These are phyloP conservation scores for Dipodomys stephensi DNA, from an alignment of 2,113 vertebrate species.

Conservation along the genomic window DNA sequence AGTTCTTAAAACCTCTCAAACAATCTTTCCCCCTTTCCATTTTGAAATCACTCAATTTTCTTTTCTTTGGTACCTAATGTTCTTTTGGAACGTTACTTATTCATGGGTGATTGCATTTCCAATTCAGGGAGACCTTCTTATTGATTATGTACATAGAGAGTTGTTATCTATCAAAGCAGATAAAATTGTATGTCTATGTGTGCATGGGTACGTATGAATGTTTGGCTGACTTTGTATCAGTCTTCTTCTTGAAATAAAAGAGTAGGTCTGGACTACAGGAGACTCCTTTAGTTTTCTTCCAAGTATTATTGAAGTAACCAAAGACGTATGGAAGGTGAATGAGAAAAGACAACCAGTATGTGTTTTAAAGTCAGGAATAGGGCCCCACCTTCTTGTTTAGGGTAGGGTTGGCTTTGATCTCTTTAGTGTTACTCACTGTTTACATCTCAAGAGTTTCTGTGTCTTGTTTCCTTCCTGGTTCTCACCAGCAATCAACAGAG, in stretches of 20 bases:
- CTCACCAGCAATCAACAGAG: background rate
- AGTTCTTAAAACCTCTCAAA: background rate
- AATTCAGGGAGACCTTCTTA: slow-evolving; percentile 36
- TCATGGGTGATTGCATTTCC: background rate
- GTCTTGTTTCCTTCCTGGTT: background rate
- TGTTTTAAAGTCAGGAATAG: background rate
- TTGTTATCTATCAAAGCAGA: slow-evolving; percentile 3
- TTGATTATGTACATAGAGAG: background rate
- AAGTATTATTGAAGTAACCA: slow-evolving; percentile 8
- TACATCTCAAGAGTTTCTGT: slow-evolving; percentile 31
- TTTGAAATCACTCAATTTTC: background rate
- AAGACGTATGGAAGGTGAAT: background rate
- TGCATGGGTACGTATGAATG: background rate
- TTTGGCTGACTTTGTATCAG: background rate
- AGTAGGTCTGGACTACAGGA: background rate
- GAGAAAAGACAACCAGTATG: background rate
- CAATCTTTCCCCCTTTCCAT: background rate
- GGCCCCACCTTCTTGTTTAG: slow-evolving; percentile 54
- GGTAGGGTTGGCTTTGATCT: slow-evolving; percentile 62
- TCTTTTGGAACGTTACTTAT: background rate
- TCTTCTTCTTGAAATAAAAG: slow-evolving; percentile 28
- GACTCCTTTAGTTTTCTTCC: slow-evolving; percentile 15
- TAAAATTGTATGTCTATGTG: background rate
- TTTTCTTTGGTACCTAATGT: background rate
- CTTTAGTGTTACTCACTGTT: slow-evolving; percentile 46